Evolutionary conservation across 2,113 vertebrate genomes (phyloP).

Genomic region (Upupa epops): DNA sequence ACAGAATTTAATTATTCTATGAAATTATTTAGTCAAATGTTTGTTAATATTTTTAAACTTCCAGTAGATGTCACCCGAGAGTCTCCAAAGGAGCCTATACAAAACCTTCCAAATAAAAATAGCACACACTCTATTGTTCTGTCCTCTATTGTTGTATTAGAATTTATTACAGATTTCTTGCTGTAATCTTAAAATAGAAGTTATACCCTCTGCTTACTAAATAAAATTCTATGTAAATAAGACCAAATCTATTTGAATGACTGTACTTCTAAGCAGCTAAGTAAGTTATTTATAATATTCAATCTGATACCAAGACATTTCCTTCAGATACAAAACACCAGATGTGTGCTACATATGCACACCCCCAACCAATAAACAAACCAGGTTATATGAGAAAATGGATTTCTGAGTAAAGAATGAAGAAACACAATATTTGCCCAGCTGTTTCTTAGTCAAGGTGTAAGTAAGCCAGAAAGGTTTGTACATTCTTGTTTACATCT

Average conservation of each 20-base stretch:
- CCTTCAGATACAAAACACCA: background rate
- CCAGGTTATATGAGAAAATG: background rate
- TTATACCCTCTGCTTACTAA: background rate
- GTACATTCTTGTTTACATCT: background rate
- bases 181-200: background rate
- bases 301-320: background rate
- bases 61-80: conserved; percentile 72
- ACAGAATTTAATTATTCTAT: background rate
- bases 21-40: background rate
- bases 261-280: background rate
- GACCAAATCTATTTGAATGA: background rate
- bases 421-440: background rate
- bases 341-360: accelerated
- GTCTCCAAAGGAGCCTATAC: conserved; percentile 22
- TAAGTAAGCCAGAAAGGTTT: background rate
- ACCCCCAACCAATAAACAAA: background rate
- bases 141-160: background rate
- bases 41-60: background rate
- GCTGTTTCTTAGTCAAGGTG: background rate
- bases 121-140: conserved; percentile 8
- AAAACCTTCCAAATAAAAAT: background rate
- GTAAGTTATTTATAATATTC: background rate
- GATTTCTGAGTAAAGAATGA: background rate
- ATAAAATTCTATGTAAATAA: background rate
- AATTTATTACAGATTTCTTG: background rate